Base-by-base conservation (phyloP, 2,797 vertebrate species). In the Neomorphus geoffroyi region DNA sequence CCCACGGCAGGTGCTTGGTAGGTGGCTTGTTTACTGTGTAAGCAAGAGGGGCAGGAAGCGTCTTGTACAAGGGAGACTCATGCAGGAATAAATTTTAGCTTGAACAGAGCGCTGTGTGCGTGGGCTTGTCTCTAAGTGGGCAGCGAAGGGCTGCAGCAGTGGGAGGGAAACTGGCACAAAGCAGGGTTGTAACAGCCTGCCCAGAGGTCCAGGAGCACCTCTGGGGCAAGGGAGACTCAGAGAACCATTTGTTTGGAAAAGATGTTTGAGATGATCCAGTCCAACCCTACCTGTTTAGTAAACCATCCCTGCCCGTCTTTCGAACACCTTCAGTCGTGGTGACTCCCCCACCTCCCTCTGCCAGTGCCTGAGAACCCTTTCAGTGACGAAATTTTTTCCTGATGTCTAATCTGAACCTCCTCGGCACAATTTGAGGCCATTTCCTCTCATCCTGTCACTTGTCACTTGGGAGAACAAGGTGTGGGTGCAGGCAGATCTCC, bases 21-120 rank as follows among this genome's bases (percentile, higher is more conserved):
- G 78, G 88, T 60, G 77, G 88, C 97, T 98, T 98, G 98, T 98
- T 98, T 98, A 98, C 98, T 95, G 86, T 98, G 98, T 98, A 98
- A 98, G 97, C 98, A 98, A 97, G 97, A 33, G 23, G 92, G 89
- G 93, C 10, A 66, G 94, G 85, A 96, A 96, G 91, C 15, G 89
- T 94, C 71, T 93, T 94, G 83, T 97, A 96, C 92, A 94, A 96
- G 93, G 96, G 97, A 97, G 96, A 95, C 95, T 96, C 93, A 65
- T 93, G 96, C 97, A 96, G 97, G 95, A 98, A 98, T 98, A 98
- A 98, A 98, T 71, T 32, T 37, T 83, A 96, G 97, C 97, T 97
- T 96, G 93, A 93, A 69, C 28, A 79, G 85, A 79, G 67, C 2
- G 4, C 14, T 11, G 56, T 14, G 46, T 43, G 7, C 26, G 1